Conservation (phyloP, 2,797 vertebrate genomes). For the Potorous gilbertii region DNA sequence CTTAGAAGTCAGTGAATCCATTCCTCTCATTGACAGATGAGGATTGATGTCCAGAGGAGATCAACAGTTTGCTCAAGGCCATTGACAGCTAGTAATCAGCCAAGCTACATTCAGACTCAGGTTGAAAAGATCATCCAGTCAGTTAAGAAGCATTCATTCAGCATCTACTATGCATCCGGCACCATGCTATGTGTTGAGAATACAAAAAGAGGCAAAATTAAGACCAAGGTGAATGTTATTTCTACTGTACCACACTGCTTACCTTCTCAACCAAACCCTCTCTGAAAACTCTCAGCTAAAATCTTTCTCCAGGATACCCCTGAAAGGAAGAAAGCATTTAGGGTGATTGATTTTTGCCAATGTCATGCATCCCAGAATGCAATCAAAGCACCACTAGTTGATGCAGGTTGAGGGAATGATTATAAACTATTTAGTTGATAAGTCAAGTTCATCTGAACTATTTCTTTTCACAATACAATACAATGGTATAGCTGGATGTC, state of each 20-base stretch:
- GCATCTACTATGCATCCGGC: too few species aligned
- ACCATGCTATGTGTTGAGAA: too few species aligned
- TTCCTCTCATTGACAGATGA: not conserved
- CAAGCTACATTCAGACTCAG: not conserved
- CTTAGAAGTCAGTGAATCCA: not conserved
- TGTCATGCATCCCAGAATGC: too few species aligned
- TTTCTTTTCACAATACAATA: not conserved
- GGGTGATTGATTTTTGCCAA: too few species aligned
- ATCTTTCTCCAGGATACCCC: too few species aligned
- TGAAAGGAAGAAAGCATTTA: too few species aligned
- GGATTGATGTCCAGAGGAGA: not conserved
- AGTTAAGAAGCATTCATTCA: not conserved
- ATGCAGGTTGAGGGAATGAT: not conserved
- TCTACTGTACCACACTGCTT: too few species aligned
- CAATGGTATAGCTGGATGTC: not conserved
- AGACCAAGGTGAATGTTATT: too few species aligned
- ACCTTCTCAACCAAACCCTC: too few species aligned
- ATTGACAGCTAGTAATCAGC: not conserved
- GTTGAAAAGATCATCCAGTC: not conserved
- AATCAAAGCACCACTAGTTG: too few species aligned
- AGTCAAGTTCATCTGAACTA: not conserved
- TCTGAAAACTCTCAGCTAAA: too few species aligned
- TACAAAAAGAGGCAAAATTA: too few species aligned
- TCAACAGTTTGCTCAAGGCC: not conserved
- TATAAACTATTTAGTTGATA: not conserved